These are phyloP conservation scores for Coilia nasus DNA, from an alignment of 2,797 vertebrate species.

Conservation along the genomic window DNA sequence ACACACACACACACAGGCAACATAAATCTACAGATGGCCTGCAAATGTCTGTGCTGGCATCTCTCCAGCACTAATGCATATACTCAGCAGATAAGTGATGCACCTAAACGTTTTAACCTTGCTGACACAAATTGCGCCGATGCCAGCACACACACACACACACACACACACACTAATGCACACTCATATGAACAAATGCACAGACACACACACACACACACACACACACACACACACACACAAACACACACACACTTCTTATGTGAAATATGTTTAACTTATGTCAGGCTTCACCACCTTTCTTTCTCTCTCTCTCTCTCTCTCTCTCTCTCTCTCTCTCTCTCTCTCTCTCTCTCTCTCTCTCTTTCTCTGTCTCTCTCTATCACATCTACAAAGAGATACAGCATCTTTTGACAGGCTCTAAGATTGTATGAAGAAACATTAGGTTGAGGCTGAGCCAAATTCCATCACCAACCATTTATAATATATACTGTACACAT, in stretches of 20 bases:
- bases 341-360: too few species aligned
- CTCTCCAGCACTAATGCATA: slow-evolving; percentile 52
- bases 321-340: too few species aligned
- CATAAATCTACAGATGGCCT: slow-evolving; percentile 52
- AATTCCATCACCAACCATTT: neutral
- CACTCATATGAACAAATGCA: neutral
- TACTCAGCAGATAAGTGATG: slow-evolving; percentile 43
- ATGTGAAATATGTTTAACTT: too few species aligned
- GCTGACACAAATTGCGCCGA: slow-evolving; percentile 16
- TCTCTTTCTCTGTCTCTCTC: too few species aligned
- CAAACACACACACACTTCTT: neutral
- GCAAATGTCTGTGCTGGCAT: slow-evolving; percentile 59
- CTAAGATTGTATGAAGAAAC: neutral
- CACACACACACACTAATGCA: neutral
- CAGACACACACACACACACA: too few species aligned
- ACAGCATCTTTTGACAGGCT: neutral
- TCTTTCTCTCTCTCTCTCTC: too few species aligned
- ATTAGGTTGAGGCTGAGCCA: neutral
- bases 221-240: too few species aligned
- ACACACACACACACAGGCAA: neutral
- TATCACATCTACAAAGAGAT: neutral
- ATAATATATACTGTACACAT: neutral
- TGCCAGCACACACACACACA: neutral
- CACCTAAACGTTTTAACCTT: slow-evolving; percentile 6
- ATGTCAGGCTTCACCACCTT: too few species aligned